Evolutionary conservation across 2,888 invertebrate species (phyloP).

Genomic region (Lepidocyrtinus sp.): DNA sequence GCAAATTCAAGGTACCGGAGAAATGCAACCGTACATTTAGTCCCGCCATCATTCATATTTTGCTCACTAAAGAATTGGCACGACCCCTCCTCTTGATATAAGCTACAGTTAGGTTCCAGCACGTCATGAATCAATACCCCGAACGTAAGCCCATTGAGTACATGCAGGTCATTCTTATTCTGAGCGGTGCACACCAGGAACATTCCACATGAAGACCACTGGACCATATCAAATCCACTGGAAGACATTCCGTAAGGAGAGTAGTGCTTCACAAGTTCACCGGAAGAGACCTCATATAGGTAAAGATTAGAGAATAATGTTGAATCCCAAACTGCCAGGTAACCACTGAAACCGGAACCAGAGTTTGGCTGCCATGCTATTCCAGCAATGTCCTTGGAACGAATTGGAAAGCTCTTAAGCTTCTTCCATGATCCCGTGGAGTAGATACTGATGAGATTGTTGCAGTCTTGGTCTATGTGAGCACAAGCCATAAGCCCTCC

Average conservation of each 20-base stretch:
- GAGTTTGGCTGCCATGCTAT: slow-evolving; percentile 50
- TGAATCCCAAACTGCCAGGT: slow-evolving; percentile 63
- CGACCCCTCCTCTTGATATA: background rate
- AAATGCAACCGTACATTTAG: no score
- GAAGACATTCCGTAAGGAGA: slow-evolving; percentile 59
- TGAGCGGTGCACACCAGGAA: slow-evolving; percentile 50
- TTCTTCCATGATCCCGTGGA: slow-evolving; percentile 31
- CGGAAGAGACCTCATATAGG: slow-evolving; percentile 45
- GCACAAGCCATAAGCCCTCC: slow-evolving; percentile 48
- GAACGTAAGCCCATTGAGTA: slow-evolving; percentile 60
- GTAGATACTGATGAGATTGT: slow-evolving; percentile 44
- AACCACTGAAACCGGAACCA: slow-evolving; percentile 20
- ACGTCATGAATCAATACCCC: slow-evolving; percentile 58
- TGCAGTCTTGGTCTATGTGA: slow-evolving; percentile 26
- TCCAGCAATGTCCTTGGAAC: slow-evolving; percentile 47
- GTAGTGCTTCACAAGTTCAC: slow-evolving; percentile 53
- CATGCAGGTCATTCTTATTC: slow-evolving; percentile 44
- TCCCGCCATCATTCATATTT: no score
- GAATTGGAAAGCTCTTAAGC: slow-evolving; percentile 26
- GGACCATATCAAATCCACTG: slow-evolving; percentile 40
- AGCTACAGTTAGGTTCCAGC: slow-evolving; percentile 30
- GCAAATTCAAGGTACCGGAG: no score
- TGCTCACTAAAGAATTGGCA: no score
- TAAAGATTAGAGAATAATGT: slow-evolving; percentile 58
- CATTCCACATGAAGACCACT: slow-evolving; percentile 49